Evolutionary conservation across 2,113 vertebrate genomes (phyloP).

Genomic region (Apteryx owenii): DNA sequence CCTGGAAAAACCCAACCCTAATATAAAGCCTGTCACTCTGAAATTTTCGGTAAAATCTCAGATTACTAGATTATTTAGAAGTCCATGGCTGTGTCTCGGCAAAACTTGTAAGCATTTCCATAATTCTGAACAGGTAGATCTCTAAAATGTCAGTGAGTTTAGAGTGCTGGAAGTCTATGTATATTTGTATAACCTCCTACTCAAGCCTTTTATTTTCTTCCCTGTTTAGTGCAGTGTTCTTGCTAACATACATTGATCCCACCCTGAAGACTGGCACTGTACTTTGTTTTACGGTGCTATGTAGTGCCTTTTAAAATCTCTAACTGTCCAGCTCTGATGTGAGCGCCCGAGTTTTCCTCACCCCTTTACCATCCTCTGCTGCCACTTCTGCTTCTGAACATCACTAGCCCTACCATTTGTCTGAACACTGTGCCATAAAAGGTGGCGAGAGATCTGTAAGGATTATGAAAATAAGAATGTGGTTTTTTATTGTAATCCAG

Average conservation of each 20-base stretch:
- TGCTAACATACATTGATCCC: not conserved
- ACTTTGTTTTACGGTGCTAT: not conserved
- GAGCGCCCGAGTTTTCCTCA: not conserved
- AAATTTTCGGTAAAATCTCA: not conserved
- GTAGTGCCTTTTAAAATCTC: not conserved
- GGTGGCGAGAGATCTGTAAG: not conserved
- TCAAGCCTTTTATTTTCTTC: not conserved
- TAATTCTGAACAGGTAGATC: not conserved
- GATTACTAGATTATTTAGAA: not conserved
- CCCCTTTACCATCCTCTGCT: not conserved
- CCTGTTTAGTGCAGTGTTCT: not conserved
- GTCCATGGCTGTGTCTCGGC: not conserved
- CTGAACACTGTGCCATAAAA: not conserved
- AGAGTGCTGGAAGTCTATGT: not conserved
- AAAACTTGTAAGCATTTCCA: not conserved
- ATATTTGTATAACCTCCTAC: not conserved
- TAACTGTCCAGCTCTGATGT: too few relatives aligned
- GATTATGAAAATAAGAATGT: not conserved
- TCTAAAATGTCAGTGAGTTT: not conserved
- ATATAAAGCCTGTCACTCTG: not conserved
- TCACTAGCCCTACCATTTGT: not conserved
- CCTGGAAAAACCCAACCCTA: not conserved
- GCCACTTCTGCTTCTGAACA: not conserved
- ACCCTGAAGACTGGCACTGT: not conserved
- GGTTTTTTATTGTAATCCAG: slow-evolving; percentile 43